phyloP scores from a whole-genome alignment of 2,797 vertebrate genomes.

The Scolopax rusticola region DNA sequence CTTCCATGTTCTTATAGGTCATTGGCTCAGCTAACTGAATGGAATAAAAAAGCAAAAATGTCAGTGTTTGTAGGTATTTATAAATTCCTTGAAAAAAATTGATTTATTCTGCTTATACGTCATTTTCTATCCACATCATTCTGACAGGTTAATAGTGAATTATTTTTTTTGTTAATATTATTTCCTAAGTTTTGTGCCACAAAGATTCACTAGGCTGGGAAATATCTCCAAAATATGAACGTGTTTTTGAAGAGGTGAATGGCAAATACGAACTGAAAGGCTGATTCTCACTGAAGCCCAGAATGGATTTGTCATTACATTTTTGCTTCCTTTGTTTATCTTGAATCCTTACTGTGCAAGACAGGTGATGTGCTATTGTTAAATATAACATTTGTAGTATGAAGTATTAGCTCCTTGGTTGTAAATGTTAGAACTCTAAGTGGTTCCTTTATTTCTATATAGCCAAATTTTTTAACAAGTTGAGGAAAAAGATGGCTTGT shows the following conservation, averaged over 20 bases:
- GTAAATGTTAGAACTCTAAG: neutral
- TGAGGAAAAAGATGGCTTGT: neutral
- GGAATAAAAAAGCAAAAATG: neutral
- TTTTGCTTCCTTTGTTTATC: neutral
- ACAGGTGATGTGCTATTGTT: neutral
- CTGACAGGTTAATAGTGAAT: neutral
- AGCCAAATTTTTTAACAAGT: neutral
- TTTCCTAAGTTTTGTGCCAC: neutral
- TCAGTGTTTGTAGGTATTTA: neutral
- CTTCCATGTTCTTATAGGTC: neutral
- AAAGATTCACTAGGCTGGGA: neutral
- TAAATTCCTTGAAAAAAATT: neutral
- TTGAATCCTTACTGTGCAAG: neutral
- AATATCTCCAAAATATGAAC: neutral
- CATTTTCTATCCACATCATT: neutral
- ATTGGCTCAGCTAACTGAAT: neutral
- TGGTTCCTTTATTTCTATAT: neutral
- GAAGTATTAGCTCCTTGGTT: neutral
- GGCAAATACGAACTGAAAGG: neutral
- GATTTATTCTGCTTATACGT: neutral
- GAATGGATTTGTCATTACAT: neutral
- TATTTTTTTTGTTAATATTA: neutral
- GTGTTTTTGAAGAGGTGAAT: neutral
- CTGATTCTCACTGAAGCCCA: fast-evolving
- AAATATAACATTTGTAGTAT: neutral